phyloP scores from a whole-genome alignment of 2,888 invertebrate genomes.

The Microctonus brassicae region DNA sequence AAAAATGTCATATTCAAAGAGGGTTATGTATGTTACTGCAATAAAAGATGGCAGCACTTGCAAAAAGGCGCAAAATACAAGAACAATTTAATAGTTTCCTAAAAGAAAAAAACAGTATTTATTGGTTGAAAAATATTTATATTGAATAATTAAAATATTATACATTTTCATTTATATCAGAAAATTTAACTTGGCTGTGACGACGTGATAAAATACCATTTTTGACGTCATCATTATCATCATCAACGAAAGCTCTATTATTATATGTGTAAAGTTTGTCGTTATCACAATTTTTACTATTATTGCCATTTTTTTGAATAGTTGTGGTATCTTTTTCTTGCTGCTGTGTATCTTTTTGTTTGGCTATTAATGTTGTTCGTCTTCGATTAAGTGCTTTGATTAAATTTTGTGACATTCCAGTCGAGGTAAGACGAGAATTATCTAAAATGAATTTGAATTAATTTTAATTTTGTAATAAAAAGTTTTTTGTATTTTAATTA shows the following conservation, averaged over 20 bases:
- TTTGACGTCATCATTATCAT: conserved; percentile 24
- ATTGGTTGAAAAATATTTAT: too few relatives aligned
- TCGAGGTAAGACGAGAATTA: conserved; percentile 38
- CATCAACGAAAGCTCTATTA: conserved; percentile 36
- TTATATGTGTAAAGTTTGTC: conserved; percentile 30
- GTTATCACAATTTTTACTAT: not conserved
- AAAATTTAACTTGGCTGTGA: conserved; percentile 38
- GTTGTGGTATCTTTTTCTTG: conserved; percentile 2
- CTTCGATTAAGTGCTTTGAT: conserved; percentile 41
- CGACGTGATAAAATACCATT: conserved; percentile 17
- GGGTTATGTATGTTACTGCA: too few relatives aligned
- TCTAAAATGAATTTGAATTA: conserved; percentile 32
- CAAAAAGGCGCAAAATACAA: too few relatives aligned
- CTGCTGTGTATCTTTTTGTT: conserved; percentile 26
- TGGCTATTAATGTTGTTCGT: conserved; percentile 34
- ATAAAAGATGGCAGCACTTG: too few relatives aligned
- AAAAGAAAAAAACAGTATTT: too few relatives aligned
- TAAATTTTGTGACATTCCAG: conserved; percentile 34
- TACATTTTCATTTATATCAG: conserved; percentile 10
- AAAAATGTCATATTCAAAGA: too few relatives aligned
- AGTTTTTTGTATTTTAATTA: not conserved
- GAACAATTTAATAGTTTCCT: too few relatives aligned
- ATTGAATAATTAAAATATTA: not conserved
- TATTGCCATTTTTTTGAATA: conserved; percentile 24
- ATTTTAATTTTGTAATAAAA: not conserved